phyloP scores from a whole-genome alignment of 1,140 invertebrate genomes.

The Steinernema feltiae region DNA sequence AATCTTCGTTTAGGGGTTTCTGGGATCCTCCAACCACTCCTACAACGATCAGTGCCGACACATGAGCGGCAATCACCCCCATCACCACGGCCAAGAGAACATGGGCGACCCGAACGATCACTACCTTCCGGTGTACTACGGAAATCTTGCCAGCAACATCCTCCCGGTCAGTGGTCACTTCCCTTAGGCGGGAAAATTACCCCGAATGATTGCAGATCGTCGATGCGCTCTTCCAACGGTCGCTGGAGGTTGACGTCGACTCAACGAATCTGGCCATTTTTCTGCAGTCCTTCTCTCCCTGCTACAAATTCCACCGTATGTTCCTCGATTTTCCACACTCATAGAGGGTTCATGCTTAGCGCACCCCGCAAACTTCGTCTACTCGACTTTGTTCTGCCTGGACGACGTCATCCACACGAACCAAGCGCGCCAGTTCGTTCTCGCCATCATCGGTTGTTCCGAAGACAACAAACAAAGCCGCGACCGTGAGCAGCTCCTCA shows the following conservation, averaged over 20 bases:
- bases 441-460: background rate
- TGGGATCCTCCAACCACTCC: background rate
- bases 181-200: too few species aligned
- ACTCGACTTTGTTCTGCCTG: slow-evolving; percentile 20
- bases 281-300: slow-evolving; percentile 14
- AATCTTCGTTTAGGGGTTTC: background rate
- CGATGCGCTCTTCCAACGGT: slow-evolving; percentile 10
- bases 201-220: slow-evolving; percentile 17
- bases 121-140: slow-evolving; percentile 30
- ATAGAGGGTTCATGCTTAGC: slow-evolving; percentile 12
- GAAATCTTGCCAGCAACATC: slow-evolving; percentile 25
- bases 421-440: slow-evolving; percentile 17
- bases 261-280: slow-evolving; percentile 5
- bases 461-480: background rate
- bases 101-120: slow-evolving; percentile 10
- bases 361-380: slow-evolving; percentile 16
- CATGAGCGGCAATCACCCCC: background rate
- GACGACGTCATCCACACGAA: slow-evolving; percentile 21
- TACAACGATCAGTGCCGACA: slow-evolving; percentile 18
- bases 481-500: slow-evolving; percentile 9
- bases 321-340: background rate
- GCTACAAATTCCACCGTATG: slow-evolving; percentile 25
- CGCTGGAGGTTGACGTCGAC: slow-evolving; percentile 13
- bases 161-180: slow-evolving; percentile 30
- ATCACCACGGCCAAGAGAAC: slow-evolving; percentile 10